phyloP scores from a whole-genome alignment of 1,140 invertebrate species.

The Pachypsylla venusta region DNA sequence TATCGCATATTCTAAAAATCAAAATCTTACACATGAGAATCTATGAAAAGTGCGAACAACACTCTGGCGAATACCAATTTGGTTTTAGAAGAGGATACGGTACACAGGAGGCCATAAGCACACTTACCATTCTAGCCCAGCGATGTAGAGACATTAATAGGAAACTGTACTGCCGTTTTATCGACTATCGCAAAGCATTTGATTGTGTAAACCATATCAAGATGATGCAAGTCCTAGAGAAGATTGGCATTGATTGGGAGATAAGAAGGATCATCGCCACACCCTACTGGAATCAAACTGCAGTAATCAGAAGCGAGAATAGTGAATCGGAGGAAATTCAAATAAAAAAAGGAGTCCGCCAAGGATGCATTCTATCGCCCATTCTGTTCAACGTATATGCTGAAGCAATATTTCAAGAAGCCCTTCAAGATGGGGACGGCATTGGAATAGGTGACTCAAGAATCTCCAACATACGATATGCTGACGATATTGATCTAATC shows the following conservation, averaged over 20 bases:
- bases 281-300: conserved; percentile 14
- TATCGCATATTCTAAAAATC: not conserved
- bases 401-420: conserved; percentile 16
- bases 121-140: conserved; percentile 15
- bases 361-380: conserved; percentile 27
- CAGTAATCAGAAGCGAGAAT: not conserved
- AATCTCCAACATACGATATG: conserved; percentile 18
- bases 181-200: conserved; percentile 22
- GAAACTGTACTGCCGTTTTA: conserved; percentile 19
- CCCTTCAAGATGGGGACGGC: conserved; percentile 13
- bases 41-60: not conserved
- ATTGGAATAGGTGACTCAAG: conserved; percentile 12
- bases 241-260: conserved; percentile 16
- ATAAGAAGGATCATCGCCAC: conserved; percentile 16
- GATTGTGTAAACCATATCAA: conserved; percentile 18
- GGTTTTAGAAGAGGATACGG: not conserved
- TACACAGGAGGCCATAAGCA: not conserved
- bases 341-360: conserved; percentile 23
- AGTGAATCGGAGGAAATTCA: conserved; percentile 15
- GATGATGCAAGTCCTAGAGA: conserved; percentile 15
- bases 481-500: conserved; percentile 16
- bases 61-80: not conserved
- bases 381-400: conserved; percentile 28
- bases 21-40: not conserved
- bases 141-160: conserved; percentile 19